Percentiles rank a stretch among this genome's conserved stretches.
Conservation (phyloP, 2,113 vertebrate genomes). For the Chinchilla lanigera region DNA sequence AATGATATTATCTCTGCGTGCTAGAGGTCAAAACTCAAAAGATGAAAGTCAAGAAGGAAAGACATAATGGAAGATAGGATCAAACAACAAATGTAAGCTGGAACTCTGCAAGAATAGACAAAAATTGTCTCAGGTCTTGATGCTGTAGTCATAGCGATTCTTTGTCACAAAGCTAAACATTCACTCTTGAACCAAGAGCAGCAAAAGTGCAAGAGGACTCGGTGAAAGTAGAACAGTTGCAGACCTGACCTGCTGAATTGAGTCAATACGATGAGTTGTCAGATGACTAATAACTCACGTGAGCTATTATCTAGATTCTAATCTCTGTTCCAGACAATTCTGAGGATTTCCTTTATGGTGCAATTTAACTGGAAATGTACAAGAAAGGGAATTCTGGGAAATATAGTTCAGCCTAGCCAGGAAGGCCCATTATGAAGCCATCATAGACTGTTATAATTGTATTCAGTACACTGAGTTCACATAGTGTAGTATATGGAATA, state of each 20-base stretch:
- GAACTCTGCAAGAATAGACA: background rate
- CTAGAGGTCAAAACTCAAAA: background rate
- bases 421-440: background rate
- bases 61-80: background rate
- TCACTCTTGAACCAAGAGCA: background rate
- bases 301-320: background rate
- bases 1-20: background rate
- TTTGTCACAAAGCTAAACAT: background rate
- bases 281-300: background rate
- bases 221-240: background rate
- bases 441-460: background rate
- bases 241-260: background rate
- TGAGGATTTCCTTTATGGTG: too few relatives aligned
- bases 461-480: background rate
- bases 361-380: background rate
- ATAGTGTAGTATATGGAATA: background rate
- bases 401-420: background rate
- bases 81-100: background rate
- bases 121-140: background rate
- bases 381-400: constrained; percentile 10
- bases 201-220: background rate
- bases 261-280: background rate
- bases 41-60: background rate
- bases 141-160: background rate
- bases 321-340: background rate